Conservation (phyloP, 2,113 vertebrate species). For the Erythrocebus patas region DNA sequence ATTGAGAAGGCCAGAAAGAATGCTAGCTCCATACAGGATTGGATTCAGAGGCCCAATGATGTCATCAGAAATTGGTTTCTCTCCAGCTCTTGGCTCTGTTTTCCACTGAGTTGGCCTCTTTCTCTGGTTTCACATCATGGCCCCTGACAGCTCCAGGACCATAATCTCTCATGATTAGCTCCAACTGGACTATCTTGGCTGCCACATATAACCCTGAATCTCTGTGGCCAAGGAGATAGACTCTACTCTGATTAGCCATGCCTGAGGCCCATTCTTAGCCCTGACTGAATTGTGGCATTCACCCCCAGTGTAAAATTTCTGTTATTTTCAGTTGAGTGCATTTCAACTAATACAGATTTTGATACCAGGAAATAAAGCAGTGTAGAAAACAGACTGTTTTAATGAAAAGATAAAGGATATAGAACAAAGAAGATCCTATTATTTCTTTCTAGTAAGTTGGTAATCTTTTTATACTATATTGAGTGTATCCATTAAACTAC, state of each 20-base stretch:
- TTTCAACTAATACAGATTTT: conserved; percentile 32
- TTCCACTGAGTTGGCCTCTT: conserved; percentile 17
- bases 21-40: neutral
- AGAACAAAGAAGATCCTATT: neutral
- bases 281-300: neutral
- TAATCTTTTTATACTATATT: neutral
- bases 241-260: neutral
- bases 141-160: conserved; percentile 19
- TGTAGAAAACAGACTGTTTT: neutral
- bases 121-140: conserved; percentile 13
- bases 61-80: conserved; percentile 15
- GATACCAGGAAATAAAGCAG: neutral
- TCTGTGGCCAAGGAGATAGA: neutral
- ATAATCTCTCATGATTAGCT: conserved; percentile 24
- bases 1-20: neutral
- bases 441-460: neutral
- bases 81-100: conserved; percentile 17
- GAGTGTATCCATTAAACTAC: neutral
- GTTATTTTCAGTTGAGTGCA: neutral
- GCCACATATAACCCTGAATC: neutral
- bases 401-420: neutral
- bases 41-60: neutral
- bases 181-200: neutral
- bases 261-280: neutral
- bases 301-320: neutral